Evolutionary conservation across 2,888 invertebrate genomes (phyloP).

Genomic region (Ectropis crepuscularia): DNA sequence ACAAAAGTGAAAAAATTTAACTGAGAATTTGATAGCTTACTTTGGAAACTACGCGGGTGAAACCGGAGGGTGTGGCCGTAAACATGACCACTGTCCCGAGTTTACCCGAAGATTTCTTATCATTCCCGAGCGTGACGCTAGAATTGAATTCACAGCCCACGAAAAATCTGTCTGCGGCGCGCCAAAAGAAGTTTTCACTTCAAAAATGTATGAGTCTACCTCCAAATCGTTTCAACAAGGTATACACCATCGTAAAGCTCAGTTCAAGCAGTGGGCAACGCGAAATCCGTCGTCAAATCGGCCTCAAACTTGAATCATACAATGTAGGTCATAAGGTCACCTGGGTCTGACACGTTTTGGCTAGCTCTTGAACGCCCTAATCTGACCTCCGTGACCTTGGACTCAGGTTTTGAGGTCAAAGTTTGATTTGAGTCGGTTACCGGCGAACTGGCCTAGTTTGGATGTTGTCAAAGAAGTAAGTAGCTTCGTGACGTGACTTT

Average conservation of each 20-base stretch:
- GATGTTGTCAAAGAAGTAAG: conserved; percentile 6
- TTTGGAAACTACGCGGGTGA: too few species aligned
- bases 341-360: conserved; percentile 67
- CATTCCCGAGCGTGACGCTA: too few species aligned
- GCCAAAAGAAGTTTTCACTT: too few species aligned
- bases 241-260: background rate
- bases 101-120: too few species aligned
- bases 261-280: conserved; percentile 15
- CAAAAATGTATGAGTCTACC: too few species aligned
- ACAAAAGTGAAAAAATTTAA: too few species aligned
- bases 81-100: too few species aligned
- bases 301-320: conserved; percentile 63
- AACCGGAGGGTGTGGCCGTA: too few species aligned
- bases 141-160: too few species aligned
- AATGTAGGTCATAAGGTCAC: conserved; percentile 66
- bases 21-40: too few species aligned
- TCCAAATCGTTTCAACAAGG: background rate
- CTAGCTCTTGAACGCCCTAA: conserved; percentile 68
- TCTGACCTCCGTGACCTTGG: conserved; percentile 72
- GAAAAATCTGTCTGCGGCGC: too few species aligned
- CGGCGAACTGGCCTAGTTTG: conserved; percentile 20
- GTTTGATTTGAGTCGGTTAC: conserved; percentile 41
- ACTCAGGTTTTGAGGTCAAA: conserved; percentile 63
- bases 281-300: conserved; percentile 36
- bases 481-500: background rate